Evolutionary conservation across 35 echinoderm and acorn worm genomes (phyloP), one percentile per base, ranked within the genome.

Genomic region (Holothuria glaberrima): DNA sequence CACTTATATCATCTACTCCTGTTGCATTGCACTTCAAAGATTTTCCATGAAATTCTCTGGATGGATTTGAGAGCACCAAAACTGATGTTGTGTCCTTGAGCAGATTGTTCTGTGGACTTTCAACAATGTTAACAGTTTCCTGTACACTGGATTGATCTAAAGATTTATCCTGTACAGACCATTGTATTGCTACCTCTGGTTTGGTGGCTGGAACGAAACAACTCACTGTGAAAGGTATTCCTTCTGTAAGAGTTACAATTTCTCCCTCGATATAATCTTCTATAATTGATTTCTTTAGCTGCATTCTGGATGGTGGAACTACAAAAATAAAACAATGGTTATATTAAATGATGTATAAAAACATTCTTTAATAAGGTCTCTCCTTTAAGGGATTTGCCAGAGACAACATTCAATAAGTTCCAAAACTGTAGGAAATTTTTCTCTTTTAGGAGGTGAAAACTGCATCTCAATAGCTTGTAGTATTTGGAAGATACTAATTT

Each of bases 31-130:
- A 84, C 14, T 33, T 84, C 4, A 84, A 57, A 19, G 52, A 61
- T 84, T 84, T 84, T 63, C 80, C 56, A 31, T 84, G 80, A n/a
- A 58, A 36, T 84, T 84, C 80, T 46, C 80, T 24, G 20, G 46
- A 48, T 35, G 80, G 80, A 18, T 84, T 38, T 35, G 24, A 12
- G 10, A 84, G 7, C 12, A 14, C 57, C 46, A 84, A 38, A 84
- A 63, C 52, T 30, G 46, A n/a, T 30, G 80, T 84, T 13, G 80
- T 62, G 61, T 84, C 80, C 57, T 84, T 63, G 57, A 84, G 80
- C 52, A 84, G 19, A 31, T 21, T 63, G 34, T 84, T 63, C 12
- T 32, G 27, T 44, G 56, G 80, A 84, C 58, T 84, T 35, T 60
- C 27, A 29, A 59, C 17, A 35, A 84, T n/a, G 17, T 60, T 63